Base-by-base conservation (phyloP, 2,797 vertebrate species). In the Acestrorhynchus altus region DNA sequence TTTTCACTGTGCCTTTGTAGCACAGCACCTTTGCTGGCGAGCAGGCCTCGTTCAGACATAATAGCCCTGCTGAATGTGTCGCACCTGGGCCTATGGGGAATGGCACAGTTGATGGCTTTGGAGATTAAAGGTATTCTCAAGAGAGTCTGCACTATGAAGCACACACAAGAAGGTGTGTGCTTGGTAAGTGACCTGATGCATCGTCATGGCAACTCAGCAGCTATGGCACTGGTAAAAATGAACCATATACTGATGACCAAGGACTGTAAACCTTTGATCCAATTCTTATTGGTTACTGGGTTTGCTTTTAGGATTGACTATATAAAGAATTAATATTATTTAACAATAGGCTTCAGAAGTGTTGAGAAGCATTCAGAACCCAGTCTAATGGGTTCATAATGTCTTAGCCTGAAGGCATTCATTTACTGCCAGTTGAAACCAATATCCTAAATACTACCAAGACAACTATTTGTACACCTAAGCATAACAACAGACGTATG, bases 1-100 rank as follows among this genome's bases (percentile, higher is more conserved):
- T 78, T 84, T 87, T 85, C 22, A 87, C 75, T 9, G 61, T 26
- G 67, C 40, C 66, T 60, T 40, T 74, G 67, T 81, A 67, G 28
- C 77, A 51, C 60, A 77, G 79, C 73, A 84, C 71, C 69, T 81
- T 47, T 76, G 59, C 24, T 54, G 47, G 39, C 65, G 39, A 44
- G 69, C 35, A 52, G 49, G 72, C 69, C 71, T 82, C 16, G 69
- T 79, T 73, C 73, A 76, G 77, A 44, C 70, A 54, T 81, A 73
- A 82, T 79, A 72, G 81, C 51, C 66, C 24, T 49, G 56, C 74
- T 69, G 68, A 47, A 79, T 69, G 66, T 81, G 75, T 74, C 65
- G 42, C 77, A 26, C 75, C 59, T 72, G 67, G 73, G 64, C 79
- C 66, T 31, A 68, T 64, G 69, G 78, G 65, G 74, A 79, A 26